These are phyloP conservation scores for Drosophila ironensis DNA, from an alignment of 1,140 invertebrate genomes.

Conservation along the genomic window DNA sequence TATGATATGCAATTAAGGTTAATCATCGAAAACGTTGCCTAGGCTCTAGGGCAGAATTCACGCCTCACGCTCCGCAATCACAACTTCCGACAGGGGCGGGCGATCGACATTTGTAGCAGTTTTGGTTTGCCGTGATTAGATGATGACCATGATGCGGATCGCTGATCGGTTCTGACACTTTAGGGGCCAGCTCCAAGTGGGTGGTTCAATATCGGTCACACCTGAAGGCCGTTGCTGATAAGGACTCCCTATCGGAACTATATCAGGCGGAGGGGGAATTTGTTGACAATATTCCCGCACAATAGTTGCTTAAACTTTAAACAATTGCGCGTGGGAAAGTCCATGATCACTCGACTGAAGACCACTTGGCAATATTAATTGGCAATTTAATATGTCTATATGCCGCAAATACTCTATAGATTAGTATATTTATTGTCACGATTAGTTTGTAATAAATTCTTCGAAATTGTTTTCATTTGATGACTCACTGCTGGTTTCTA, in stretches of 20 bases:
- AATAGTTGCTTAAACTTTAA: conserved; percentile 16
- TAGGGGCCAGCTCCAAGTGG: background rate
- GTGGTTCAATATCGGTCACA: conserved; percentile 44
- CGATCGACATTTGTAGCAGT: conserved; percentile 13
- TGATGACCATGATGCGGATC: conserved; percentile 3
- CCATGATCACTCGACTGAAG: background rate
- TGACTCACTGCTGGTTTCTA: conserved; percentile 6
- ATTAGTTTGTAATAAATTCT: background rate
- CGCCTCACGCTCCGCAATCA: conserved; percentile 30
- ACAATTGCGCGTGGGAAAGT: conserved; percentile 11
- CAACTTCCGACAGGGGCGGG: conserved; percentile 20
- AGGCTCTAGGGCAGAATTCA: conserved; percentile 25
- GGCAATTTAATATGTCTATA: no score
- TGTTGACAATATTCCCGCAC: conserved; percentile 22
- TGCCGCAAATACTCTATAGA: background rate
- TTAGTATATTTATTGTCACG: background rate
- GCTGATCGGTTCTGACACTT: background rate
- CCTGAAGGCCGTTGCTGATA: conserved; percentile 36
- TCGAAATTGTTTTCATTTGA: background rate
- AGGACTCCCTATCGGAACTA: conserved; percentile 12
- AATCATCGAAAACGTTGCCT: conserved; percentile 21
- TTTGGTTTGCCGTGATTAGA: conserved; percentile 1
- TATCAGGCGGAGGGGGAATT: conserved; percentile 20
- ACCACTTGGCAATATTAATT: background rate
- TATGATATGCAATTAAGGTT: conserved; percentile 38